Percentiles rank a stretch among this genome's conserved stretches.
These are phyloP conservation scores for Alsophila aescularia DNA, from an alignment of 2,888 invertebrate genomes.

Conservation along the genomic window DNA sequence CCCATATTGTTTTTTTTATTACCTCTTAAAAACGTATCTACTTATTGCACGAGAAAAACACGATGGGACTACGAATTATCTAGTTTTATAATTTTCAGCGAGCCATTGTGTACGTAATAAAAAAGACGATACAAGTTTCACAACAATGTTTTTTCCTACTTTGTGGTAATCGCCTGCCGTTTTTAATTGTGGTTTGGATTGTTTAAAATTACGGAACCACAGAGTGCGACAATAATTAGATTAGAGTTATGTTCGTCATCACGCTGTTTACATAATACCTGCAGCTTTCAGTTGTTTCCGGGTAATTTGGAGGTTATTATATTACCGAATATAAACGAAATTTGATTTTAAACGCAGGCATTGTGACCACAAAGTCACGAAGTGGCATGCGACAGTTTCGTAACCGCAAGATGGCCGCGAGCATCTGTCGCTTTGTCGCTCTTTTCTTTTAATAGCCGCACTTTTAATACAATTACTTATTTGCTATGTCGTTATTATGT, in stretches of 20 bases:
- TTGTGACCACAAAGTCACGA: slow-evolving; percentile 78
- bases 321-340: slow-evolving; percentile 57
- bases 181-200: slow-evolving; percentile 31
- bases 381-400: slow-evolving; percentile 65
- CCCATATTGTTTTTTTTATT: slow-evolving; percentile 60
- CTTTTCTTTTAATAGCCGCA: slow-evolving; percentile 72
- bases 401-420: slow-evolving; percentile 77
- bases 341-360: slow-evolving; percentile 79
- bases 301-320: slow-evolving; percentile 59
- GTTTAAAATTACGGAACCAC: slow-evolving; percentile 29
- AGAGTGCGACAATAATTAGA: slow-evolving; percentile 42
- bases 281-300: slow-evolving; percentile 57
- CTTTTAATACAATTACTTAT: slow-evolving; percentile 74
- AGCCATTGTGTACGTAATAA: slow-evolving; percentile 7
- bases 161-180: slow-evolving; percentile 26
- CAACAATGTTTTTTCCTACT: slow-evolving; percentile 23
- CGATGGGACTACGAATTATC: slow-evolving; percentile 24
- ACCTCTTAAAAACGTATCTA: slow-evolving; percentile 46
- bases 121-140: slow-evolving; percentile 17
- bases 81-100: slow-evolving; percentile 16
- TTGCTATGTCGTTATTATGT: slow-evolving; percentile 67
- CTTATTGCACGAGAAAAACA: slow-evolving; percentile 38
- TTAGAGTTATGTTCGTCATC: slow-evolving; percentile 47
- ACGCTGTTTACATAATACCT: slow-evolving; percentile 54
- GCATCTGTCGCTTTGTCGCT: slow-evolving; percentile 83